phyloP scores from a whole-genome alignment of 1,140 invertebrate species.

The Hestina assimilis region DNA sequence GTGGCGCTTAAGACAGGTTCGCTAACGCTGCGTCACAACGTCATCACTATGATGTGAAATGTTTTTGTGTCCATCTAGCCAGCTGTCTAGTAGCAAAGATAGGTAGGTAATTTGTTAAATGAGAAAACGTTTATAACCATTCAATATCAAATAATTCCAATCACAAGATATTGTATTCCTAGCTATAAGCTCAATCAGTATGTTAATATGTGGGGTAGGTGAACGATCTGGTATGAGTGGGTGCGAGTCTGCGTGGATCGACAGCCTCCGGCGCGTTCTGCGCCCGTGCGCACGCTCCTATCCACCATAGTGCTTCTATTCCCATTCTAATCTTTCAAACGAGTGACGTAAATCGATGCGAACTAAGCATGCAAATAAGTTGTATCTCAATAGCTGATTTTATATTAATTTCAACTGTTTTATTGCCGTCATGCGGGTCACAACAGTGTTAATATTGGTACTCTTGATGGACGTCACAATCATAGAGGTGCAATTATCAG shows the following conservation, averaged over 20 bases:
- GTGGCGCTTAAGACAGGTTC: no score
- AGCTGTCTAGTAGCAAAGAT: no score
- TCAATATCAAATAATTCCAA: slow-evolving; percentile 25
- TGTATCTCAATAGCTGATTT: slow-evolving; percentile 5
- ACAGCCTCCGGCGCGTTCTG: slow-evolving; percentile 58
- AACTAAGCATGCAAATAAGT: background rate
- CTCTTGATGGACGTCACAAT: slow-evolving; percentile 25
- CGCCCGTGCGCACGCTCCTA: slow-evolving; percentile 60
- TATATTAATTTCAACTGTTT: slow-evolving; percentile 7
- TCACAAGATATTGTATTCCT: slow-evolving; percentile 49
- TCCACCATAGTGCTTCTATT: slow-evolving; percentile 9
- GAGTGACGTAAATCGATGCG: slow-evolving; percentile 5
- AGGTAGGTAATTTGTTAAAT: no score
- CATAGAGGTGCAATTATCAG: slow-evolving; percentile 29
- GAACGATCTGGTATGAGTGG: slow-evolving; percentile 68
- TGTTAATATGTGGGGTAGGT: slow-evolving; percentile 71
- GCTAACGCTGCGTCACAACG: no score
- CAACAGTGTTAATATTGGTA: slow-evolving; percentile 28
- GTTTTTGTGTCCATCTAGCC: no score
- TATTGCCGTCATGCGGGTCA: slow-evolving; percentile 34
- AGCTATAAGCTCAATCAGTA: slow-evolving; percentile 59
- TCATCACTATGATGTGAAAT: background rate
- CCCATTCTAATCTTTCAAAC: slow-evolving; percentile 13
- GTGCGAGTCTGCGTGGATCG: slow-evolving; percentile 44
- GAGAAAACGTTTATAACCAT: no score